A percentile compares a stretch with the other conserved stretches of the same genome.
Evolutionary conservation across 2,888 invertebrate genomes (phyloP).

Genomic region (Cephus pygmeus): DNA sequence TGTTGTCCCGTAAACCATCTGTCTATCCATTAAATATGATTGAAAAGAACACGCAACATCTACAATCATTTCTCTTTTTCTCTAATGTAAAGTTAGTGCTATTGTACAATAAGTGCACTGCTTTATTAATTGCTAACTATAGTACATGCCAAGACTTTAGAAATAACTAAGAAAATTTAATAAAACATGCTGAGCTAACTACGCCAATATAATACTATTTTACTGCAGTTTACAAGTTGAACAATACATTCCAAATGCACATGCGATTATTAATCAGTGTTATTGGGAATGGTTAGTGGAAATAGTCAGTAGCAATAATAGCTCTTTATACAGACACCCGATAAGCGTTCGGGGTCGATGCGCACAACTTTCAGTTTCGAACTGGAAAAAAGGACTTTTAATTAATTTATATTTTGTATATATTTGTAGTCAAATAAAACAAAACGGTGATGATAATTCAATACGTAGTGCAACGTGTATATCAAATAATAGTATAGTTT

Average conservation of each 20-base stretch:
- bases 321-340: neutral
- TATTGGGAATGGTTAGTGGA: neutral
- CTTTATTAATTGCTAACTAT: neutral
- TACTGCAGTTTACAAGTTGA: neutral
- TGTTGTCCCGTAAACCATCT: neutral
- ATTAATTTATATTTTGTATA: neutral
- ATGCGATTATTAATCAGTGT: neutral
- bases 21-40: neutral
- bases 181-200: neutral
- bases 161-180: neutral
- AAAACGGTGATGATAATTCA: neutral
- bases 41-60: neutral
- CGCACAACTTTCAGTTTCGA: neutral
- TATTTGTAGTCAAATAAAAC: neutral
- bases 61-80: neutral
- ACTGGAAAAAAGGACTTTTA: neutral
- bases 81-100: neutral
- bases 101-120: neutral
- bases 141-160: neutral
- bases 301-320: neutral
- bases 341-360: neutral
- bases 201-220: neutral
- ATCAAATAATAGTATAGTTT: neutral
- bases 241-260: neutral
- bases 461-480: constrained; percentile 4